Evolutionary conservation across 30 jellyfish, hydroid and myxozoan genomes (phyloP).

Genomic region (Aurelia sp.): DNA sequence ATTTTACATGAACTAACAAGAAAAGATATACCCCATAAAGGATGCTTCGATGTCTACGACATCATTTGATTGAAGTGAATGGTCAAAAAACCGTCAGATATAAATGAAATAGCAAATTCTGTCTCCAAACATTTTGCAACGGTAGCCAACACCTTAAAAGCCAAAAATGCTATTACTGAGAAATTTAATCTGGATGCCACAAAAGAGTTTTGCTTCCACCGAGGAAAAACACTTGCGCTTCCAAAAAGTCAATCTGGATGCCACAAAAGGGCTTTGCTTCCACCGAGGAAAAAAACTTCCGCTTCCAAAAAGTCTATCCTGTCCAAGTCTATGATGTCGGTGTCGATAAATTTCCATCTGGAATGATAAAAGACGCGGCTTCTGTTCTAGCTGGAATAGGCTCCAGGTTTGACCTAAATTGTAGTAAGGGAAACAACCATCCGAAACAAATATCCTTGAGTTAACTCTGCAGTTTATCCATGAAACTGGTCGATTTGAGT

Average conservation of each 20-base stretch:
- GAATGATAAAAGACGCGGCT: conserved; percentile 67
- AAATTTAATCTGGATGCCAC: too few species aligned
- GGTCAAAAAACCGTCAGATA: conserved; percentile 44
- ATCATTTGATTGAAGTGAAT: conserved; percentile 29
- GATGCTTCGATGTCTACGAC: conserved; percentile 18
- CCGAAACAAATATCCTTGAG: too few species aligned
- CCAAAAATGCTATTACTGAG: background rate
- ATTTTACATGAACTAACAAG: too few species aligned
- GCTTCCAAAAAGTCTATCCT: conserved; percentile 50
- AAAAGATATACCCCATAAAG: conserved; percentile 51
- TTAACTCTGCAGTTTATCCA: too few species aligned
- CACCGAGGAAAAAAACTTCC: conserved; percentile 51
- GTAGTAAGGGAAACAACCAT: too few species aligned
- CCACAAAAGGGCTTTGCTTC: conserved; percentile 18
- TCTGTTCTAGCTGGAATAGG: conserved; percentile 43
- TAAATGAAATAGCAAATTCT: conserved; percentile 23
- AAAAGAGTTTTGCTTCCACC: too few species aligned
- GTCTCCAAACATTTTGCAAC: conserved; percentile 32
- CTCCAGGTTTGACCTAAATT: too few species aligned
- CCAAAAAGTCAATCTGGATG: too few species aligned
- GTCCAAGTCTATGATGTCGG: conserved; percentile 43
- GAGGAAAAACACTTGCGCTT: too few species aligned
- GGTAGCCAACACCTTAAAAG: conserved; percentile 28
- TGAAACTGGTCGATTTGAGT: too few species aligned
- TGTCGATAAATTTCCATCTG: conserved; percentile 57